These are phyloP conservation scores for Pseudobourletiella spinata DNA, from an alignment of 1,140 invertebrate species.

Conservation along the genomic window DNA sequence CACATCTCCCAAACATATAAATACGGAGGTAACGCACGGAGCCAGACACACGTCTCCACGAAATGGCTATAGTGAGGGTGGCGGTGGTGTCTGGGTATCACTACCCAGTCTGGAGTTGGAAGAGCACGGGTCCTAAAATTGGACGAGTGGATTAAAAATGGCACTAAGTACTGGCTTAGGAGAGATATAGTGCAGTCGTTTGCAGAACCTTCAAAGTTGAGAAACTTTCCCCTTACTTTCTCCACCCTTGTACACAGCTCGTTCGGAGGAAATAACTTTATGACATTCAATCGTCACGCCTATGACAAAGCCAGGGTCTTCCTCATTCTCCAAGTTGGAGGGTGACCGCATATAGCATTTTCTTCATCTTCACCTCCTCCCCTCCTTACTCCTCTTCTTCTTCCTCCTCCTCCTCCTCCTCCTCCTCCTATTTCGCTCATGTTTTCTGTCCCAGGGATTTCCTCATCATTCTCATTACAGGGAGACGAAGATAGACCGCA, in stretches of 20 bases:
- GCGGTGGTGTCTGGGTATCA: neutral
- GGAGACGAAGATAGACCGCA: no score
- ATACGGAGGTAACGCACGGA: no score
- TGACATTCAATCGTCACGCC: constrained; percentile 22
- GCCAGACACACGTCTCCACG: no score
- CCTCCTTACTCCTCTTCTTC: neutral
- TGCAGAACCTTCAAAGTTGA: constrained; percentile 16
- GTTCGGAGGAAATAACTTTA: constrained; percentile 27
- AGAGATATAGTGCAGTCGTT: constrained; percentile 25
- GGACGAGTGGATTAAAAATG: constrained; percentile 25
- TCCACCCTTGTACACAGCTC: neutral
- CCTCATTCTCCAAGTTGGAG: no score
- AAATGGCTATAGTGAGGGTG: neutral
- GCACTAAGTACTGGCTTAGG: constrained; percentile 20
- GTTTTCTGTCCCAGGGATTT: no score
- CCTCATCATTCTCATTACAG: no score
- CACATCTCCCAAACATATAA: no score
- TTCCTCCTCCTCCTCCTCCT: neutral
- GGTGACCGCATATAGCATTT: no score
- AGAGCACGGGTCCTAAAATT: constrained; percentile 11
- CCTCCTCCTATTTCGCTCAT: neutral
- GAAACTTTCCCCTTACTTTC: constrained; percentile 8
- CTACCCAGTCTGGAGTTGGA: neutral
- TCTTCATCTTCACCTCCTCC: neutral
- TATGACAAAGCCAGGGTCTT: constrained; percentile 12